A percentile compares a stretch with the other conserved stretches of the same genome.
Conservation (phyloP, 1,140 invertebrate genomes). For the Aphaenogaster rudis region DNA sequence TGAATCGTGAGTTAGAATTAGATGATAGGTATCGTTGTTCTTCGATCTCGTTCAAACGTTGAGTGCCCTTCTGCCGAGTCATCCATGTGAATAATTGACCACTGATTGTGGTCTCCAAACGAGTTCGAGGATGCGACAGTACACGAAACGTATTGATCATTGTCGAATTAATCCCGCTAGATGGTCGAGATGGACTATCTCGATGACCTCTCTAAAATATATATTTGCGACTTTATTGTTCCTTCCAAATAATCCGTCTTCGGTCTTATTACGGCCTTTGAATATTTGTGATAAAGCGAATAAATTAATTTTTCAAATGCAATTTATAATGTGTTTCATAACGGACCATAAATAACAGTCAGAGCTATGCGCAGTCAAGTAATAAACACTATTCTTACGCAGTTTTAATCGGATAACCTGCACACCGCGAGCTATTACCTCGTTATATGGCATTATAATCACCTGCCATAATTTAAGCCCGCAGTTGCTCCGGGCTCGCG, state of each 20-base stretch:
- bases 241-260: slow-evolving; percentile 55
- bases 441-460: slow-evolving; percentile 56
- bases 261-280: background rate
- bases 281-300: slow-evolving; percentile 17
- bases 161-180: slow-evolving; percentile 61
- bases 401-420: slow-evolving; percentile 40
- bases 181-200: slow-evolving; percentile 53
- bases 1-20: slow-evolving; percentile 70
- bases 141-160: slow-evolving; percentile 75
- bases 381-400: slow-evolving; percentile 29
- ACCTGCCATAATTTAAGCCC: slow-evolving; percentile 54
- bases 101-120: slow-evolving; percentile 50
- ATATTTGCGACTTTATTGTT: slow-evolving; percentile 67
- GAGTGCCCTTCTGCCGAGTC: slow-evolving; percentile 60
- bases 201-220: slow-evolving; percentile 62
- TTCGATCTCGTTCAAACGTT: slow-evolving; percentile 49
- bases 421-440: slow-evolving; percentile 40
- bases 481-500: background rate
- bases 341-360: background rate
- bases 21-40: slow-evolving; percentile 70
- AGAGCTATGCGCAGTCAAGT: background rate
- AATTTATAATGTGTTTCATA: background rate
- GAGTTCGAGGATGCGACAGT: slow-evolving; percentile 57
- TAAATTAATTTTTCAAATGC: slow-evolving; percentile 16
- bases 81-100: slow-evolving; percentile 72